Evolutionary conservation across 2,797 vertebrate species (phyloP), one percentile per base, ranked within the genome.

Genomic region (Cichlasoma orientale): DNA sequence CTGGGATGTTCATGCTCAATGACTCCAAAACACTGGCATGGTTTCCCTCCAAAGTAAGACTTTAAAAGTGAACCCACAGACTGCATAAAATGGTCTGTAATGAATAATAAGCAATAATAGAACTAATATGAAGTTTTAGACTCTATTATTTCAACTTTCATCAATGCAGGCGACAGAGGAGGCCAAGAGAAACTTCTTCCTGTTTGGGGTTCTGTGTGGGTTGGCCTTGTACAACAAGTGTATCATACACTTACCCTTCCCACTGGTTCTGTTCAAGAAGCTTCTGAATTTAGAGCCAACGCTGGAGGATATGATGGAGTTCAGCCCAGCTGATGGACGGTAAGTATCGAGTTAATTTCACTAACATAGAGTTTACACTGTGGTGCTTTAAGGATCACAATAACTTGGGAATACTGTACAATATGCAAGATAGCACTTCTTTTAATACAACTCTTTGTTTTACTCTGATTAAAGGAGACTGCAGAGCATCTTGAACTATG

Each of bases 181-280:
- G 85, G 91, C 94, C 80, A 94, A 95, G 83, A 90, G 91, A 72
- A 52, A 27, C 8, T 97, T 97, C 94, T 96, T 97, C 91, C 94
- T 96, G 89, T 97, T 99, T 73, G 97, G 98, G 83, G 91, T 97
- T 86, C 93, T 99, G 78, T 98, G 98, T 95, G 98, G 97, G 56
- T 87, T 99, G 93, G 97, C 97, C 74, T 95, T 99, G 89, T 97
- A 97, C 95, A 98, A 98, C 91, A 85, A 94, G 84, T 95, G 94
- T 77, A 95, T 97, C 85, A 94, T 98, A 86, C 91, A 97, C 85
- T 93, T 99, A 72, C 96, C 96, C n/a, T 98, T 99, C 92, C 97
- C 98, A 57, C 91, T 97, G 95, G 97, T 95, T 79, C 94, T 99
- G 89, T 99, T 98, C 92, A 99, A 98, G 93, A 98, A 98, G 91